Conservation (phyloP, 2,888 invertebrate genomes). For the Rugalucina vietnamica region DNA sequence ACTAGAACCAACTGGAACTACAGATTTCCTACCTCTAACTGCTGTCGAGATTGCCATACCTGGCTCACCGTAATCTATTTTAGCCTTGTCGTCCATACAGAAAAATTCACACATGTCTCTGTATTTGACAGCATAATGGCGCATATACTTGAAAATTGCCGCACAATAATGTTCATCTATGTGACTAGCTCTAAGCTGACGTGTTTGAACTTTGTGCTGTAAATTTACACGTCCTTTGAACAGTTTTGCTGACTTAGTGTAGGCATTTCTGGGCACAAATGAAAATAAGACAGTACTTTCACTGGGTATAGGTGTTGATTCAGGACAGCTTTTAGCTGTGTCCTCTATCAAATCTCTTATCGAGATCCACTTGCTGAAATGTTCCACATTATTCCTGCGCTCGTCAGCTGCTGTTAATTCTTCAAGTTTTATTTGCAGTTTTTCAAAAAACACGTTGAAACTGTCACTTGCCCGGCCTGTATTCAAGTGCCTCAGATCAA, state of each 20-base stretch:
- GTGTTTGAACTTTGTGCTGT: constrained; percentile 47
- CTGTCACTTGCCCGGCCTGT: constrained; percentile 40
- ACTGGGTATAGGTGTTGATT: constrained; percentile 28
- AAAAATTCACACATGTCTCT: constrained; percentile 10
- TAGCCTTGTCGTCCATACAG: constrained; percentile 51
- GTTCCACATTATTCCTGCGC: constrained; percentile 38
- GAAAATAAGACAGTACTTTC: constrained; percentile 55
- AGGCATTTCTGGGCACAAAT: constrained; percentile 50
- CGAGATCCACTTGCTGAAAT: constrained; percentile 37
- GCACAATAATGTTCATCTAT: constrained; percentile 56
- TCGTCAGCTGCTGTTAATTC: constrained; percentile 44
- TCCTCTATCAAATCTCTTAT: constrained; percentile 39
- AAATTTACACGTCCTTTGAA: constrained; percentile 42
- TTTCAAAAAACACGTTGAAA: constrained; percentile 36
- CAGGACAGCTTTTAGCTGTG: background rate
- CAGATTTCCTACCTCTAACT: constrained; percentile 49
- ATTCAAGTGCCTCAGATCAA: constrained; percentile 43
- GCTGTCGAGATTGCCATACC: constrained; percentile 26
- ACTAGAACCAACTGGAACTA: constrained; percentile 18
- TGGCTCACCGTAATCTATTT: constrained; percentile 52
- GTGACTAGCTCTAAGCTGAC: constrained; percentile 47
- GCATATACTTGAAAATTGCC: constrained; percentile 50
- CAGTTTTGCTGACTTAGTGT: constrained; percentile 40
- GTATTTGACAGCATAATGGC: constrained; percentile 16
- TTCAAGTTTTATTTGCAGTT: constrained; percentile 26